Percentiles rank a stretch among this genome's conserved stretches.
Evolutionary conservation across 2,888 invertebrate genomes (phyloP).

Genomic region (Neoscelio sp.): DNA sequence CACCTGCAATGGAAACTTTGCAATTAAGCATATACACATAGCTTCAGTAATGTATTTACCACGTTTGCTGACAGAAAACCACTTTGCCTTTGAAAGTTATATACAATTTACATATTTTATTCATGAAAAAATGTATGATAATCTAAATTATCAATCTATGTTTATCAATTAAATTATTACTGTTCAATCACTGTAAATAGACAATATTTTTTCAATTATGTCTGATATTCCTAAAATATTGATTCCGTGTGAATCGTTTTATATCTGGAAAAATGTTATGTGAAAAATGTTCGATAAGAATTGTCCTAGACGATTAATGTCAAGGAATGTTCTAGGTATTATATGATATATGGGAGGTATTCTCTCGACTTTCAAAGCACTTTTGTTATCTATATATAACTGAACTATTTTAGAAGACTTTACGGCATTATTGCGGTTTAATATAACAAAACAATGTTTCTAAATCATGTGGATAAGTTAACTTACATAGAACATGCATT

Average conservation of each 20-base stretch:
- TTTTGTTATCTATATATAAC: too few relatives aligned
- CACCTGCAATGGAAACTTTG: too few relatives aligned
- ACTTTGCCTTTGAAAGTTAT: not conserved
- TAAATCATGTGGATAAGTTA: too few relatives aligned
- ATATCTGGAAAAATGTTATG: not conserved
- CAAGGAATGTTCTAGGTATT: too few relatives aligned
- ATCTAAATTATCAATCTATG: not conserved
- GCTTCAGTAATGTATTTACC: not conserved
- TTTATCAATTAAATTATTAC: not conserved
- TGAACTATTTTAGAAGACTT: too few relatives aligned
- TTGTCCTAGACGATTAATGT: not conserved
- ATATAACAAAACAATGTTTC: too few relatives aligned
- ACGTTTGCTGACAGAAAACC: not conserved
- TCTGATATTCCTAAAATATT: not conserved
- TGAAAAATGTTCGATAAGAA: not conserved
- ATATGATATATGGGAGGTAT: too few relatives aligned
- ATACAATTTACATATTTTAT: not conserved
- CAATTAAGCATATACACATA: too few relatives aligned
- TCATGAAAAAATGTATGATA: not conserved
- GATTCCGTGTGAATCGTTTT: not conserved
- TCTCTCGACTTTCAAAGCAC: too few relatives aligned
- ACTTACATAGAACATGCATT: too few relatives aligned
- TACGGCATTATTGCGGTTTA: too few relatives aligned
- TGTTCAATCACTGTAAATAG: not conserved
- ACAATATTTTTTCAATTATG: too few relatives aligned